Evolutionary conservation across 35 echinoderm and acorn worm genomes (phyloP).

Genomic region (Diadema setosum): DNA sequence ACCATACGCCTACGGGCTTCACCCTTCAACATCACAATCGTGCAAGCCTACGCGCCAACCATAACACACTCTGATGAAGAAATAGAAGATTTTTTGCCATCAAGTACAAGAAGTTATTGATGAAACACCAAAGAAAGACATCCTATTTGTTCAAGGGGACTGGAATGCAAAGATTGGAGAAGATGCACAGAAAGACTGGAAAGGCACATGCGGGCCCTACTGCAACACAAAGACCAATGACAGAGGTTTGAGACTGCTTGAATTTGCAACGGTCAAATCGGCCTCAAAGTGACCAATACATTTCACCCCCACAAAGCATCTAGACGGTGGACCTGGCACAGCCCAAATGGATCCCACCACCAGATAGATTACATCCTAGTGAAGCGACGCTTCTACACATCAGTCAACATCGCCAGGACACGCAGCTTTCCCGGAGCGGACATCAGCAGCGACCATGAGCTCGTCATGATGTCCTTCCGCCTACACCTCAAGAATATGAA

Average conservation of each 20-base stretch:
- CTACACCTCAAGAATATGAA: conserved; percentile 27
- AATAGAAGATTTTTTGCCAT: no score
- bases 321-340: neutral
- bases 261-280: no score
- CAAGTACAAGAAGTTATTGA: no score
- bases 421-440: conserved; percentile 46
- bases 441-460: conserved; percentile 58
- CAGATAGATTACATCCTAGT: conserved; percentile 43
- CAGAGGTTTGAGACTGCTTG: no score
- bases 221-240: no score
- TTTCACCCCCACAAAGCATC: conserved; percentile 24
- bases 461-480: conserved; percentile 30
- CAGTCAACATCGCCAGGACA: conserved; percentile 31
- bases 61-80: conserved; percentile 24
- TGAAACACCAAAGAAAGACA: no score
- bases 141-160: conserved; percentile 60
- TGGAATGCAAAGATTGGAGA: conserved; percentile 56
- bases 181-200: conserved; percentile 10
- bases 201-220: no score
- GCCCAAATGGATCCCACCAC: no score
- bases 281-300: no score
- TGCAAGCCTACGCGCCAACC: no score
- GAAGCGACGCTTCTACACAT: neutral
- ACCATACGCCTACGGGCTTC: conserved; percentile 1
- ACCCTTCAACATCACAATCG: conserved; percentile 63